Percentiles rank a stretch among this genome's conserved stretches.
Conservation (phyloP, 2,113 vertebrate species). For the Syngnathus typhle region DNA sequence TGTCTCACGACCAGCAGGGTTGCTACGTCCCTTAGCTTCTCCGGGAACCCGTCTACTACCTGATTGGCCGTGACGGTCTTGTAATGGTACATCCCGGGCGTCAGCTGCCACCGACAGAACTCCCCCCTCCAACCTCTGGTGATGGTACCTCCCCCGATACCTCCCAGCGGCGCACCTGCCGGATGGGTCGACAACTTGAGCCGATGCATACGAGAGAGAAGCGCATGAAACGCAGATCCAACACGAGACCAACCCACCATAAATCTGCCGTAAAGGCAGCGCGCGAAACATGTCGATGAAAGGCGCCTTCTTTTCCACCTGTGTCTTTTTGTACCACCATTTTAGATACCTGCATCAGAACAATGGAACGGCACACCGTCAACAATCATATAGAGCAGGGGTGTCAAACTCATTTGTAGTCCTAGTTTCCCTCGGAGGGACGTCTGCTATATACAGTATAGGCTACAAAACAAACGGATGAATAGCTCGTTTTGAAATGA, state of each 20-base stretch:
- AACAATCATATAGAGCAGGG: too few species aligned
- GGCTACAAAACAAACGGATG: too few species aligned
- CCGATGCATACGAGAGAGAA: not conserved
- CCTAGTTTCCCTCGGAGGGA: too few species aligned
- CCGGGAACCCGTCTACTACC: slow-evolving; percentile 57
- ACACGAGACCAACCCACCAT: slow-evolving; percentile 71
- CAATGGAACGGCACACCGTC: not conserved
- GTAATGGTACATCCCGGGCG: slow-evolving; percentile 90
- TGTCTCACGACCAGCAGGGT: not conserved
- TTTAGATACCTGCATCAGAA: slow-evolving; percentile 79
- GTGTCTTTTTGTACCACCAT: slow-evolving; percentile 92
- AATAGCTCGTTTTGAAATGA: too few species aligned
- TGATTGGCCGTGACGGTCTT: slow-evolving; percentile 82
- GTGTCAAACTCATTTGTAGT: too few species aligned
- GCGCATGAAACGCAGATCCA: not conserved
- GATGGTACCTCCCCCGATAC: slow-evolving; percentile 91
- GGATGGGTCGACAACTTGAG: not conserved
- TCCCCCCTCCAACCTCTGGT: slow-evolving; percentile 91
- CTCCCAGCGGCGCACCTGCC: slow-evolving; percentile 87
- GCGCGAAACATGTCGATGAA: slow-evolving; percentile 88
- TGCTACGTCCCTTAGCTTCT: too few species aligned
- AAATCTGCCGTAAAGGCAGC: slow-evolving; percentile 85
- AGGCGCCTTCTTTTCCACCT: slow-evolving; percentile 86
- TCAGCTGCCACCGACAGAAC: slow-evolving; percentile 95
- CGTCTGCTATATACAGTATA: too few species aligned